These are phyloP conservation scores for Bemisia tabaci DNA, from an alignment of 1,140 invertebrate species.

Conservation along the genomic window DNA sequence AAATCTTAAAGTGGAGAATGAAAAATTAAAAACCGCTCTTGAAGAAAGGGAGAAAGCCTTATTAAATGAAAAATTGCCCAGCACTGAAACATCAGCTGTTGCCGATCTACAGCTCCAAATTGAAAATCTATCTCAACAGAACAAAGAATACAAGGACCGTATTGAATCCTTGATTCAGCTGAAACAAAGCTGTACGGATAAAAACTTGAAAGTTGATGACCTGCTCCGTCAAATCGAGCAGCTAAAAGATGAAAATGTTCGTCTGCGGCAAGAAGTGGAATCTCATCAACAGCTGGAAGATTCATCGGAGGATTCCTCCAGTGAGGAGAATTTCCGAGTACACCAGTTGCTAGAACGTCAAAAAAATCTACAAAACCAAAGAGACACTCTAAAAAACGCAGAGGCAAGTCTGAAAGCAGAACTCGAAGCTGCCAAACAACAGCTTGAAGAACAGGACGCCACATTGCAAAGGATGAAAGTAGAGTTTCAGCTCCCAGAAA, in stretches of 20 bases:
- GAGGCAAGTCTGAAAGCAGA: not conserved
- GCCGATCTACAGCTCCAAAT: not conserved
- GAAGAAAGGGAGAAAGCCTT: not conserved
- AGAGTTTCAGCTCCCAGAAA: not conserved
- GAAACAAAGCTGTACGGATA: not conserved
- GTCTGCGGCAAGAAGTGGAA: not conserved
- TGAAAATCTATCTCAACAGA: not conserved
- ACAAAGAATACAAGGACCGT: not conserved
- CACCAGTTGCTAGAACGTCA: not conserved
- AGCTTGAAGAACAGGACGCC: not conserved
- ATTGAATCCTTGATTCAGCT: not conserved
- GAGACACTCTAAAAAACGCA: not conserved
- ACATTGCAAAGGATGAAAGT: not conserved
- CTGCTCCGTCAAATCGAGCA: not conserved
- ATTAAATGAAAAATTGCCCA: not conserved
- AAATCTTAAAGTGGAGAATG: not conserved
- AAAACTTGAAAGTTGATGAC: not conserved
- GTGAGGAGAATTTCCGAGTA: too few relatives aligned
- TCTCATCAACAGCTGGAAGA: not conserved
- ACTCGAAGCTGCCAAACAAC: too few relatives aligned
- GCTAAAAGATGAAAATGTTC: not conserved
- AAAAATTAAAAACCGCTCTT: not conserved
- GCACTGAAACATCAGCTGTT: not conserved
- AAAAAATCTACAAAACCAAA: not conserved
- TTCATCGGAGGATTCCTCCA: not conserved